These are phyloP conservation scores for Vulpes lagopus DNA, from an alignment of 2,113 vertebrate species.

Conservation along the genomic window DNA sequence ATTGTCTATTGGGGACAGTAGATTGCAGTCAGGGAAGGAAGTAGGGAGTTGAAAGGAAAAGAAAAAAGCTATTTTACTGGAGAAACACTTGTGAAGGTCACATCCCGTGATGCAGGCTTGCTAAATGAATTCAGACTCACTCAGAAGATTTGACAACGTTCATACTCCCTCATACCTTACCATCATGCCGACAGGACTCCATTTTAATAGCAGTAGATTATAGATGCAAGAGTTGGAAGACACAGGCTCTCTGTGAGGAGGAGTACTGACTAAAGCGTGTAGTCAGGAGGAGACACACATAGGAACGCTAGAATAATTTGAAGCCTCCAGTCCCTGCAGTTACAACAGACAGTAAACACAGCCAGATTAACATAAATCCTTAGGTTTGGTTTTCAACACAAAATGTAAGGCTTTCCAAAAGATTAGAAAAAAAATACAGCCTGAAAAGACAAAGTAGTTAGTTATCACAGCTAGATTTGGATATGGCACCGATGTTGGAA, in stretches of 20 bases:
- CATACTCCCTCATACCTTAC: background rate
- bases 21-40: background rate
- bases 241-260: background rate
- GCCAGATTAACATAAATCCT: background rate
- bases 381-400: background rate
- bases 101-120: background rate
- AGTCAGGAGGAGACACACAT: background rate
- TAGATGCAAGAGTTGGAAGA: background rate
- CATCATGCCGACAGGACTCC: background rate
- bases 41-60: no score
- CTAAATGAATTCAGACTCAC: background rate
- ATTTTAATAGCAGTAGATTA: background rate
- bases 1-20: no score
- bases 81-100: background rate
- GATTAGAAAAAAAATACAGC: background rate
- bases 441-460: background rate
- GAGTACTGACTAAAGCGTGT: background rate
- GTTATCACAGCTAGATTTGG: background rate
- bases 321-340: background rate
- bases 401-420: background rate
- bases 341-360: background rate
- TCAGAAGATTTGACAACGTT: background rate
- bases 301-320: background rate
- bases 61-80: background rate
- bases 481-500: background rate